A percentile compares a stretch with the other conserved stretches of the same genome.
Conservation (phyloP, 2,888 invertebrate genomes). For the Gasteruption jaculator region DNA sequence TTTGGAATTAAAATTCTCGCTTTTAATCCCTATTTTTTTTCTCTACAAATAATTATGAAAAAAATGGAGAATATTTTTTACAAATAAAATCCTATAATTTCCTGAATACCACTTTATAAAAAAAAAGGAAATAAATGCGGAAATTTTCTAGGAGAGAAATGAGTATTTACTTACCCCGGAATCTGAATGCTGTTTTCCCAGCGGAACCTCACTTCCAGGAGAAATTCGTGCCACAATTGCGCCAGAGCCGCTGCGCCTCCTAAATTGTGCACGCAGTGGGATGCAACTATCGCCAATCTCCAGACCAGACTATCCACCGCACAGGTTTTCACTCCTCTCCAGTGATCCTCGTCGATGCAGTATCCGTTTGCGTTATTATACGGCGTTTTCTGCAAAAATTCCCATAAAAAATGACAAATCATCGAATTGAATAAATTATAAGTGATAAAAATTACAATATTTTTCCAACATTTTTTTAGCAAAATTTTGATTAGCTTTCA, state of each 20-base stretch:
- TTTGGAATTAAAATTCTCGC: too few species aligned
- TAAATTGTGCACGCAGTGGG: slow-evolving; percentile 69
- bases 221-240: slow-evolving; percentile 92
- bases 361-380: slow-evolving; percentile 39
- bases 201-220: slow-evolving; percentile 81
- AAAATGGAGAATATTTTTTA: too few species aligned
- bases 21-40: too few species aligned
- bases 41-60: too few species aligned
- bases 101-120: too few species aligned
- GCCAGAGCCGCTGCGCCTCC: slow-evolving; percentile 74
- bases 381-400: slow-evolving; percentile 38
- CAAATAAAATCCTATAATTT: too few species aligned
- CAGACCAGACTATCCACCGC: slow-evolving; percentile 74
- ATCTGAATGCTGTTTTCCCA: slow-evolving; percentile 79
- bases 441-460: too few species aligned
- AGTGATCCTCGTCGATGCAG: slow-evolving; percentile 41
- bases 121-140: too few species aligned
- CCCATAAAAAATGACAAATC: not conserved
- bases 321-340: slow-evolving; percentile 67
- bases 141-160: too few species aligned
- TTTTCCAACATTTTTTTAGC: too few species aligned
- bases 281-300: slow-evolving; percentile 72
- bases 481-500: too few species aligned
- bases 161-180: slow-evolving; percentile 83
- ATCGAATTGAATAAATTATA: too few species aligned